Conservation (phyloP, 2,888 invertebrate species). For the Melanotus villosus region DNA sequence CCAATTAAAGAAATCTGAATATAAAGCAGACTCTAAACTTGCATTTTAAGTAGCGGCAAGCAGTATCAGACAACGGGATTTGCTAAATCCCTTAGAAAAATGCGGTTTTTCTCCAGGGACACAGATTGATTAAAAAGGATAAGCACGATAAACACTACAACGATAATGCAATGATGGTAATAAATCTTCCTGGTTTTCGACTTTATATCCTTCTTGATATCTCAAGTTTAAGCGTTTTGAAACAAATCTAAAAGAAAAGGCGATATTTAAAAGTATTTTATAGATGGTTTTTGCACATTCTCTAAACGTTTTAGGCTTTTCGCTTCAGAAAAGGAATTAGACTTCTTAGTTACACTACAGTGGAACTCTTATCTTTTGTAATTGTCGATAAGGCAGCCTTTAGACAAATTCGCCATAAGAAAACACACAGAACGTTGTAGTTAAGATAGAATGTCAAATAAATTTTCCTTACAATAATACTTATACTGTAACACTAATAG, state of each 20-base stretch:
- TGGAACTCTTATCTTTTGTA: too few relatives aligned
- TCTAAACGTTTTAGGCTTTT: too few relatives aligned
- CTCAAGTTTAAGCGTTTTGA: conserved; percentile 33
- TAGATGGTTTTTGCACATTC: conserved; percentile 5
- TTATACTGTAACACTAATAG: too few relatives aligned
- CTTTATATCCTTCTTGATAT: conserved; percentile 44
- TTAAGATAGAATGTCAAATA: too few relatives aligned
- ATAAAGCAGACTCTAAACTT: neutral
- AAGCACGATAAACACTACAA: conserved; percentile 45
- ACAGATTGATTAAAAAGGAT: conserved; percentile 43
- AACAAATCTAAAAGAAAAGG: conserved; percentile 21
- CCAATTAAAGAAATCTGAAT: conserved; percentile 4
- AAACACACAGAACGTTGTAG: too few relatives aligned
- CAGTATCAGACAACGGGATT: conserved; percentile 28
- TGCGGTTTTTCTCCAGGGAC: conserved; percentile 35
- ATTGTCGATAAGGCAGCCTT: too few relatives aligned
- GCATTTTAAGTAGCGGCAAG: conserved; percentile 24
- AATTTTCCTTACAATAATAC: too few relatives aligned
- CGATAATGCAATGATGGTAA: conserved; percentile 44
- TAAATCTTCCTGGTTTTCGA: conserved; percentile 41
- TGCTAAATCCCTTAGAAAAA: conserved; percentile 39
- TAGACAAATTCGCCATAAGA: too few relatives aligned
- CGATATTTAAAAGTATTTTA: conserved; percentile 13
- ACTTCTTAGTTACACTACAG: too few relatives aligned
- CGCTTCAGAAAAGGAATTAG: too few relatives aligned